Evolutionary conservation across 2,888 invertebrate genomes (phyloP).

Genomic region (Melieria picta): DNA sequence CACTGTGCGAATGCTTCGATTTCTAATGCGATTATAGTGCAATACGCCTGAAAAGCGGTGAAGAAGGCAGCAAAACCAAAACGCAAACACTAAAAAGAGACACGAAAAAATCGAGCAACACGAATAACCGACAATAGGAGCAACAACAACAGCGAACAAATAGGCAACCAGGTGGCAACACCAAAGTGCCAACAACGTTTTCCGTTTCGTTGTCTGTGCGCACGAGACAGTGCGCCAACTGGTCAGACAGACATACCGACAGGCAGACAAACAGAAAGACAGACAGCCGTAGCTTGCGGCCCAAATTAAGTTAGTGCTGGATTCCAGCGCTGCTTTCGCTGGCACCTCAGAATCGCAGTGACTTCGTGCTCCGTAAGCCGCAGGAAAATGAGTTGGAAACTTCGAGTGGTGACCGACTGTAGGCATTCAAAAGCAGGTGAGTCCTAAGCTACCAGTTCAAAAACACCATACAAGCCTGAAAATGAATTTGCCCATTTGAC

Average conservation of each 20-base stretch:
- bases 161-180: no score
- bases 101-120: no score
- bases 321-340: neutral
- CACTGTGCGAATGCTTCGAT: constrained; percentile 32
- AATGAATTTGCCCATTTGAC: no score
- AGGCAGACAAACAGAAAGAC: no score
- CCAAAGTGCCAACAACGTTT: no score
- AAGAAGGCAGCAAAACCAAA: neutral
- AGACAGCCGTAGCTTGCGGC: no score
- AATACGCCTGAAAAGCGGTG: constrained; percentile 43
- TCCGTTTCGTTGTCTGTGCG: no score
- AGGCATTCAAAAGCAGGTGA: constrained; percentile 38
- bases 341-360: neutral
- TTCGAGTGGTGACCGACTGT: constrained; percentile 23
- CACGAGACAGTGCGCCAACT: no score
- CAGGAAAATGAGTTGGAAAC: constrained; percentile 38
- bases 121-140: no score
- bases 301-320: neutral
- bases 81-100: neutral
- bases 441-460: neutral
- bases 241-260: no score
- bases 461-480: no score
- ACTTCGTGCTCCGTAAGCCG: neutral
- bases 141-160: no score
- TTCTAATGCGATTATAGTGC: constrained; percentile 60